Evolutionary conservation across 2,888 invertebrate genomes (phyloP).

Genomic region (Lasioglossum villosulum): DNA sequence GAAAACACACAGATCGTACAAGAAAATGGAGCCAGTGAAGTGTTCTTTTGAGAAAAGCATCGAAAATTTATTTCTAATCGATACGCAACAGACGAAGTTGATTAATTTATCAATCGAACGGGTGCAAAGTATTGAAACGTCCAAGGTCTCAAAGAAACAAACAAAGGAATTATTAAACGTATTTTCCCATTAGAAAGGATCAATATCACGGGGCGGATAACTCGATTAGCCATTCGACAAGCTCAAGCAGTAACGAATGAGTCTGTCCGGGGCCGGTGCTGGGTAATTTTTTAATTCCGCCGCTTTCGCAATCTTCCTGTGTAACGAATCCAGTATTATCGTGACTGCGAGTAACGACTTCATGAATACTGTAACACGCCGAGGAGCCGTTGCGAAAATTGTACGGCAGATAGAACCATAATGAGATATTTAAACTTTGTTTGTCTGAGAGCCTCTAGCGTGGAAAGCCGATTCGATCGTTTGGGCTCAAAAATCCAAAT

Average conservation of each 20-base stretch:
- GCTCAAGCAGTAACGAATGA: not conserved
- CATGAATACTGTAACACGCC: conserved; percentile 7
- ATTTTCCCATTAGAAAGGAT: not conserved
- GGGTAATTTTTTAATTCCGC: conserved; percentile 13
- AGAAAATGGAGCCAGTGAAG: not conserved
- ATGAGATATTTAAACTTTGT: not conserved
- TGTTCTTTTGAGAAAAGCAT: not conserved
- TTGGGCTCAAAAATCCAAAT: not conserved
- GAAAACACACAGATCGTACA: not conserved
- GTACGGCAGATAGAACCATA: not conserved
- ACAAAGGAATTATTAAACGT: not conserved
- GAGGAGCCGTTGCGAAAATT: not conserved
- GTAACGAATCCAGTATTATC: not conserved
- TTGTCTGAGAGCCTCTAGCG: not conserved
- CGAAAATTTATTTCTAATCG: not conserved
- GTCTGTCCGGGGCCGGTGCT: not conserved
- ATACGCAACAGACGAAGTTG: not conserved
- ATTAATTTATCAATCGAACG: not conserved
- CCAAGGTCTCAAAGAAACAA: not conserved
- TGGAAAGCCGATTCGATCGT: not conserved
- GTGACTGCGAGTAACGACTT: not conserved
- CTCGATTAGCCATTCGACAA: not conserved
- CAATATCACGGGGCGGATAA: conserved; percentile 6
- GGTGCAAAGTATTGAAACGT: not conserved
- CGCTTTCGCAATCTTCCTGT: not conserved